Evolutionary conservation across 2,797 vertebrate species (phyloP).

Genomic region (Mormyrus hasselquistii): DNA sequence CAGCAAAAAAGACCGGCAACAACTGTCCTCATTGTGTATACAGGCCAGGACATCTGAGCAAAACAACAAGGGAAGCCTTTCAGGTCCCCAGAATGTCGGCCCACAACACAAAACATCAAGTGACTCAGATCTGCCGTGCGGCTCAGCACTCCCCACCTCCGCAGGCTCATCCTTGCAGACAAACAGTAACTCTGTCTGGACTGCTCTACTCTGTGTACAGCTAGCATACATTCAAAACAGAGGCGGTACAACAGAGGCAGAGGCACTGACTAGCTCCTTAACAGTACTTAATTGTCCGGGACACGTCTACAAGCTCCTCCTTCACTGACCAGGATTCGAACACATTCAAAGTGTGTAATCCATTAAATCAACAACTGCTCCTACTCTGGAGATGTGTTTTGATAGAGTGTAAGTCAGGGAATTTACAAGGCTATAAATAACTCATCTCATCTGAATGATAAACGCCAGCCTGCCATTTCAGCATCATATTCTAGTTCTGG

Average conservation of each 20-base stretch:
- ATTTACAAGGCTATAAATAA: background rate
- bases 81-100: background rate
- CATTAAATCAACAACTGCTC: background rate
- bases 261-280: background rate
- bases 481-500: background rate
- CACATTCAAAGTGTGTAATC: background rate
- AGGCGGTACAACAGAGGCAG: background rate
- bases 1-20: background rate
- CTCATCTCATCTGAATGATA: background rate
- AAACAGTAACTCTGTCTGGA: background rate
- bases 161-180: background rate
- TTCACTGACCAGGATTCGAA: background rate
- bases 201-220: background rate
- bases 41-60: background rate
- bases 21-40: background rate
- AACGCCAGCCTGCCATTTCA: background rate
- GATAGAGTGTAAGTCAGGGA: background rate
- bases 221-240: background rate
- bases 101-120: background rate
- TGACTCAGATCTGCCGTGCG: constrained; percentile 3
- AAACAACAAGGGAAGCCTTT: background rate
- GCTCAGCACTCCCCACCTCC: background rate
- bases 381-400: background rate
- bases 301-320: background rate
- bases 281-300: background rate